These are phyloP conservation scores for Theodoxus fluviatilis DNA, from an alignment of 2,888 invertebrate genomes.

Conservation along the genomic window DNA sequence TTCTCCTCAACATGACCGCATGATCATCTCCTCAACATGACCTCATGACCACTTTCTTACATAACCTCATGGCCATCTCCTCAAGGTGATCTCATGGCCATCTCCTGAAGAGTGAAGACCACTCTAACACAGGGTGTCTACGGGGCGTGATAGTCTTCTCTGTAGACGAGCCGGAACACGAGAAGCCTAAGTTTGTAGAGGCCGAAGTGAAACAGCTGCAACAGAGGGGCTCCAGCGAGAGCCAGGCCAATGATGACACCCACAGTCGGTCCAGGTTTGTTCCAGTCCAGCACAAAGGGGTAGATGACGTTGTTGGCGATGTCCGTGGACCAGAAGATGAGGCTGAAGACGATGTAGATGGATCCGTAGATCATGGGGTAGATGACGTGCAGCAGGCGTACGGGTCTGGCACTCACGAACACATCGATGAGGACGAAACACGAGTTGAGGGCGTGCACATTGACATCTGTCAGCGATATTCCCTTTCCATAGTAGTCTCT, in stretches of 20 bases:
- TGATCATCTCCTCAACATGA: too few species aligned
- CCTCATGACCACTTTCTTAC: too few species aligned
- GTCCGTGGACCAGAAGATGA: conserved; percentile 51
- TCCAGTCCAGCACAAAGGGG: conserved; percentile 56
- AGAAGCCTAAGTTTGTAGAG: conserved; percentile 21
- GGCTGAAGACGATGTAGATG: conserved; percentile 43
- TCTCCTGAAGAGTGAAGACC: too few species aligned
- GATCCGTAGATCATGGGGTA: conserved; percentile 44
- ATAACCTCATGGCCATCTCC: too few species aligned
- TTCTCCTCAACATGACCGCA: too few species aligned
- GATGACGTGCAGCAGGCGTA: conserved; percentile 47
- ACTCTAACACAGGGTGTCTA: too few species aligned
- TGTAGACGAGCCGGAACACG: conserved; percentile 25
- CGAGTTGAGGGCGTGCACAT: conserved; percentile 49
- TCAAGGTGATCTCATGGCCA: too few species aligned
- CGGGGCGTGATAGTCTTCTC: too few species aligned
- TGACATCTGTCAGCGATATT: conserved; percentile 36
- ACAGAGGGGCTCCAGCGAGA: conserved; percentile 27
- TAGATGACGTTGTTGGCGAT: conserved; percentile 52
- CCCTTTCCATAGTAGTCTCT: not conserved
- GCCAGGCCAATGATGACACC: conserved; percentile 36
- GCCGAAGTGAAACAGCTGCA: conserved; percentile 27
- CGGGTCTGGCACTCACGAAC: conserved; percentile 43
- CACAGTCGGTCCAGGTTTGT: conserved; percentile 41
- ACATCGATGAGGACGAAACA: conserved; percentile 45